phyloP scores from a whole-genome alignment of 2,113 vertebrate species.

The Nothoprocta perdicaria region DNA sequence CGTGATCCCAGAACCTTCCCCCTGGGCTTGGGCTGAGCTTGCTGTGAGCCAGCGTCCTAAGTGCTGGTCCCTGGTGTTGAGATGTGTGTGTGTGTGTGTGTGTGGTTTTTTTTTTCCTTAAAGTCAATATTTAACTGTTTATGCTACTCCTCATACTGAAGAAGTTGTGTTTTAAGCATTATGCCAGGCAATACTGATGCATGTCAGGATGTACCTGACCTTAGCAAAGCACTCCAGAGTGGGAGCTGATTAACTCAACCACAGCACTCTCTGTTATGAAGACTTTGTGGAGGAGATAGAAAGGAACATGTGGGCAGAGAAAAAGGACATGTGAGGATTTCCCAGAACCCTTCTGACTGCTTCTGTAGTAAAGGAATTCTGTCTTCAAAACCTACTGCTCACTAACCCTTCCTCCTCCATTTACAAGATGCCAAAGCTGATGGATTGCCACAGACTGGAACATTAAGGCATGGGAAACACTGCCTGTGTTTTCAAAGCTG shows the following conservation, averaged over 20 bases:
- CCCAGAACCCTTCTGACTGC: not conserved
- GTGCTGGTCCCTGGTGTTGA: not conserved
- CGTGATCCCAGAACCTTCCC: not conserved
- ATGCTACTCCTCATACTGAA: not conserved
- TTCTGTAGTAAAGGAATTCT: not conserved
- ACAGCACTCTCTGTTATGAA: accelerated
- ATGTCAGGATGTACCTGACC: not conserved
- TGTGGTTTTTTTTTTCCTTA: not conserved
- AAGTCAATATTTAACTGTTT: conserved; percentile 1
- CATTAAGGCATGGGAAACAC: not conserved
- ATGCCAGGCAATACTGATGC: not conserved
- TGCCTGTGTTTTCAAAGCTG: conserved; percentile 52
- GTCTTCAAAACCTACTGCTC: not conserved
- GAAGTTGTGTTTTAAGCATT: not conserved
- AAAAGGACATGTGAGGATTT: not conserved
- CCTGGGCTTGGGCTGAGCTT: not conserved
- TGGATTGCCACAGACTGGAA: conserved; percentile 1
- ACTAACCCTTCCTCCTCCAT: not conserved
- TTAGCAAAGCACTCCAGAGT: not conserved
- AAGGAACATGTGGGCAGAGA: not conserved
- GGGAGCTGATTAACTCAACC: not conserved
- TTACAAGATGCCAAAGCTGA: conserved; percentile 31
- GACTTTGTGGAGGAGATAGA: not conserved
- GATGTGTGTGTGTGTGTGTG: too few relatives aligned
- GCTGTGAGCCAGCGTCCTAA: not conserved